A percentile compares a stretch with the other conserved stretches of the same genome.
These are phyloP conservation scores for Clarias gariepinus DNA, from an alignment of 2,113 vertebrate genomes.

Conservation along the genomic window DNA sequence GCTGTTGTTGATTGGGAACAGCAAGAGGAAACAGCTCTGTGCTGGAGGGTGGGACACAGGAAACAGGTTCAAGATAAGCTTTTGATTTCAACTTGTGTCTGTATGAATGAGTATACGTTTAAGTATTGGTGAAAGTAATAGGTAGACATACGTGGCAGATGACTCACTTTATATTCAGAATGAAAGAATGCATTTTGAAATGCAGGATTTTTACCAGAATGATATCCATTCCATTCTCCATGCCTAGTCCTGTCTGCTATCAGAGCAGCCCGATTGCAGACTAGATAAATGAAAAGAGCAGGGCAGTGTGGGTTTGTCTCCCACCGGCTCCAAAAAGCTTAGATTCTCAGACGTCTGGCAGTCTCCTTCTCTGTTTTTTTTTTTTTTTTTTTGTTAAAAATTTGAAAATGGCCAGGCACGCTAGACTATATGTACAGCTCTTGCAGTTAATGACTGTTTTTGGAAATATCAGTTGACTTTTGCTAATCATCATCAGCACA, in stretches of 20 bases:
- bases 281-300: conserved; percentile 38
- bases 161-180: conserved; percentile 4
- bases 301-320: conserved; percentile 11
- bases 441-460: conserved; percentile 10
- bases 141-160: not conserved
- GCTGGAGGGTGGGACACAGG: conserved; percentile 43
- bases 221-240: conserved; percentile 43
- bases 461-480: conserved; percentile 8
- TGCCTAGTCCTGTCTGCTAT: conserved; percentile 44
- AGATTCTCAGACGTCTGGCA: conserved; percentile 43
- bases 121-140: conserved; percentile 32
- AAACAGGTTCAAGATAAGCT: conserved; percentile 39
- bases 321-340: conserved; percentile 26
- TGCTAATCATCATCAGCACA: conserved; percentile 10
- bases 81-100: conserved; percentile 39
- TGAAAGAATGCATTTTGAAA: conserved; percentile 36
- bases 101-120: conserved; percentile 55
- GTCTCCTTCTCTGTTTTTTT: conserved; percentile 11
- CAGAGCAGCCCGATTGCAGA: conserved; percentile 23
- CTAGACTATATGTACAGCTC: not conserved
- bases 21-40: conserved; percentile 48
- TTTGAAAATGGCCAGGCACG: not conserved
- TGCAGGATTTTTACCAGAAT: conserved; percentile 4
- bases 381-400: not conserved
- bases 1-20: conserved; percentile 42